Evolutionary conservation across 2,797 vertebrate species (phyloP).

Genomic region (Tolypeutes matacus): DNA sequence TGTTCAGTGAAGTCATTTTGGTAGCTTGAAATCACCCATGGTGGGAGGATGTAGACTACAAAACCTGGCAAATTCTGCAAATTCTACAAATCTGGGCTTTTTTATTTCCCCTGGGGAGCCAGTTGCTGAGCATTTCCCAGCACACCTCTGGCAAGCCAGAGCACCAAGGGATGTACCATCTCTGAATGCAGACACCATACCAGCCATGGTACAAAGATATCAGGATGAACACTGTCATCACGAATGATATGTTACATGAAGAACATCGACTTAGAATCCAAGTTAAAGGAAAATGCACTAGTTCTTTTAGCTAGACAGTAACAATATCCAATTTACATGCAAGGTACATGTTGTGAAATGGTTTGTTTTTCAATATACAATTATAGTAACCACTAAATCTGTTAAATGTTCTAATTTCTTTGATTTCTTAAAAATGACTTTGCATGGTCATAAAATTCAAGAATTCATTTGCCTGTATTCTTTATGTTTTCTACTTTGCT

Average conservation of each 20-base stretch:
- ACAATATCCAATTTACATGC: not conserved
- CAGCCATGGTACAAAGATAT: not conserved
- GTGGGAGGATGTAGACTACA: constrained; percentile 59
- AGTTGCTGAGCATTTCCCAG: constrained; percentile 50
- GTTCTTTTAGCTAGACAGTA: constrained; percentile 1
- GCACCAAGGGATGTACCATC: not conserved
- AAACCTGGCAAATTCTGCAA: constrained; percentile 53
- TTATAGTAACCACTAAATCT: constrained; percentile 21
- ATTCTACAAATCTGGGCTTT: constrained; percentile 41
- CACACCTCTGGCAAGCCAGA: not conserved
- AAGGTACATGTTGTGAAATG: not conserved
- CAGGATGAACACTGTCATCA: not conserved
- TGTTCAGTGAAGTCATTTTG: constrained; percentile 62
- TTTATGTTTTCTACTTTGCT: not conserved
- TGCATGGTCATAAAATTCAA: not conserved
- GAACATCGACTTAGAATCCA: not conserved
- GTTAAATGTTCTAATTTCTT: constrained; percentile 1
- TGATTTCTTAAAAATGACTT: not conserved
- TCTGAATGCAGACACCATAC: not conserved
- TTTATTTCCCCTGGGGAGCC: constrained; percentile 56
- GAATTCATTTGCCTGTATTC: not conserved
- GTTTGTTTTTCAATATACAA: not conserved
- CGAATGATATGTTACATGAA: not conserved
- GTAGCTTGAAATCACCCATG: constrained; percentile 27
- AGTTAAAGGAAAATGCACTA: not conserved